A percentile compares a stretch with the other conserved stretches of the same genome.
These are phyloP conservation scores for Hemaris fuciformis DNA, from an alignment of 2,888 invertebrate genomes.

Conservation along the genomic window DNA sequence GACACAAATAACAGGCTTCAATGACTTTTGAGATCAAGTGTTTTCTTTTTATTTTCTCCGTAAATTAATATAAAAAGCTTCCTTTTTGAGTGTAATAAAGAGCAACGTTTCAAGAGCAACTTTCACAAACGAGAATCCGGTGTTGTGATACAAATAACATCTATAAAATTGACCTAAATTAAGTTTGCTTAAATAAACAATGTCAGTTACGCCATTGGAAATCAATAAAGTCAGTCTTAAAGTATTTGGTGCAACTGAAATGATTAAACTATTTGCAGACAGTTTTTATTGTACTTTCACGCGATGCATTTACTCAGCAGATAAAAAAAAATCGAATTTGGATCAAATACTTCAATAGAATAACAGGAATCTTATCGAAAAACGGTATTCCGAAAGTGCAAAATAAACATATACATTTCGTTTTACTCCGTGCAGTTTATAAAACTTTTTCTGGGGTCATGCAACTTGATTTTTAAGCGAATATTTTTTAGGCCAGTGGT, in stretches of 20 bases:
- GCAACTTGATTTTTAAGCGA: background rate
- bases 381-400: background rate
- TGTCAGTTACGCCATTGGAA: background rate
- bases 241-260: background rate
- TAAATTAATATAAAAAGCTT: background rate
- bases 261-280: no score
- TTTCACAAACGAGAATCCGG: background rate
- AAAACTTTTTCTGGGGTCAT: background rate
- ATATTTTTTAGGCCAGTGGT: slow-evolving; percentile 2
- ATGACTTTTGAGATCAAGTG: background rate
- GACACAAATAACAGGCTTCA: background rate
- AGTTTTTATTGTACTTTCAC: background rate
- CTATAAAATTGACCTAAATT: background rate
- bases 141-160: background rate
- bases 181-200: background rate
- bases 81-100: background rate
- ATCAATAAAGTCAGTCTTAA: background rate
- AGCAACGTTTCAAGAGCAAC: background rate
- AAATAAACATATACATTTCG: background rate
- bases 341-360: background rate
- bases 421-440: background rate
- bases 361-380: background rate
- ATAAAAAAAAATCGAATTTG: no score
- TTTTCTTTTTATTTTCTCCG: background rate
- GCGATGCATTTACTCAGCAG: background rate